Evolutionary conservation across 2,113 vertebrate species (phyloP).

Genomic region (Papio anubis): DNA sequence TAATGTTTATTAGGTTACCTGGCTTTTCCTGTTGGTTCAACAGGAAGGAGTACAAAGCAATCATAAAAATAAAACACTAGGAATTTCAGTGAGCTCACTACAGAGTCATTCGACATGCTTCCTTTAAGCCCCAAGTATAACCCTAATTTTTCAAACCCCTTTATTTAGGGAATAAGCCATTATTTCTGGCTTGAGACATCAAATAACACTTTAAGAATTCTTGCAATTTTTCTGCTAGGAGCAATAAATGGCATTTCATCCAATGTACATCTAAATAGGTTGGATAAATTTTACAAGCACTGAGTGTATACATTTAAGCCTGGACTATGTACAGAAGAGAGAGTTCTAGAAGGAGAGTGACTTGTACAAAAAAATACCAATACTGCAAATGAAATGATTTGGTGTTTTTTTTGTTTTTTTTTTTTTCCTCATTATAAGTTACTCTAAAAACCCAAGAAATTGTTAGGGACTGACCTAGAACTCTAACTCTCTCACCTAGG

Average conservation of each 20-base stretch:
- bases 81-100: background rate
- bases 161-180: background rate
- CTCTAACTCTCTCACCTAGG: background rate
- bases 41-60: background rate
- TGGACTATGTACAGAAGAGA: background rate
- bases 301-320: background rate
- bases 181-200: background rate
- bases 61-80: conserved; percentile 20
- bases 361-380: background rate
- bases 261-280: background rate
- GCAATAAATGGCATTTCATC: background rate
- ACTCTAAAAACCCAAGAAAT: background rate
- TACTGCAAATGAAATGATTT: background rate
- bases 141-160: background rate
- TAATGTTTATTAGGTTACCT: background rate
- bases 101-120: background rate
- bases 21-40: background rate
- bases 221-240: background rate
- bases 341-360: background rate
- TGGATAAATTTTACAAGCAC: background rate
- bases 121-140: background rate
- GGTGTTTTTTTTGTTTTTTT: background rate
- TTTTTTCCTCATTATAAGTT: background rate
- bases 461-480: background rate
- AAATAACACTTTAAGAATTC: background rate